Percentiles rank a stretch among this genome's conserved stretches.
phyloP scores from a whole-genome alignment of 2,797 vertebrate genomes.

The Enteromius mattozi region DNA sequence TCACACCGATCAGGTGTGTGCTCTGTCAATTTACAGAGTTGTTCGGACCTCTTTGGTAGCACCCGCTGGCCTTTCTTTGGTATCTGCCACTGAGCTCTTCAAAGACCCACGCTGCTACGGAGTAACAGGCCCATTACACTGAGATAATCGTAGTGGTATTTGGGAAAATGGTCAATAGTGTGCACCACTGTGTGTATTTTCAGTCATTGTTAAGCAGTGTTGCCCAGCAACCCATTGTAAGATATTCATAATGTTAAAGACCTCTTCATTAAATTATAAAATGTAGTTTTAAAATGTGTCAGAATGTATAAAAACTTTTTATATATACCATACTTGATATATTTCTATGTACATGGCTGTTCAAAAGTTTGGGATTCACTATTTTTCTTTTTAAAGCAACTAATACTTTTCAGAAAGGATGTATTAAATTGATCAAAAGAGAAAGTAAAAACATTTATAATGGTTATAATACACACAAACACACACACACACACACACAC shows the following conservation, averaged over 20 bases:
- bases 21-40: constrained; percentile 63
- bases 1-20: constrained; percentile 49
- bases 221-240: neutral
- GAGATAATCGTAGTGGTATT: constrained; percentile 35
- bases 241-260: neutral
- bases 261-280: neutral
- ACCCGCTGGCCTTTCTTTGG: constrained; percentile 48
- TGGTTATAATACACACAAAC: no score
- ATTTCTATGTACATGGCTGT: no score
- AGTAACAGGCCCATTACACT: constrained; percentile 6
- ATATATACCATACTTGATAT: neutral
- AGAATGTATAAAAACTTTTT: neutral
- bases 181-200: constrained; percentile 12
- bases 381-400: no score
- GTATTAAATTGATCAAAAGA: neutral
- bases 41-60: constrained; percentile 21
- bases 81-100: neutral
- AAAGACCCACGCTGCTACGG: neutral
- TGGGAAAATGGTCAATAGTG: neutral
- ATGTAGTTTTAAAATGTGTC: neutral
- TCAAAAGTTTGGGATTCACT: no score
- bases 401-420: neutral
- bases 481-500: no score
- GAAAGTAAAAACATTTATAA: no score
- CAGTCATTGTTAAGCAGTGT: neutral